These are phyloP conservation scores for Proctacanthus coquilletti DNA, from an alignment of 1,140 invertebrate genomes.

Conservation along the genomic window DNA sequence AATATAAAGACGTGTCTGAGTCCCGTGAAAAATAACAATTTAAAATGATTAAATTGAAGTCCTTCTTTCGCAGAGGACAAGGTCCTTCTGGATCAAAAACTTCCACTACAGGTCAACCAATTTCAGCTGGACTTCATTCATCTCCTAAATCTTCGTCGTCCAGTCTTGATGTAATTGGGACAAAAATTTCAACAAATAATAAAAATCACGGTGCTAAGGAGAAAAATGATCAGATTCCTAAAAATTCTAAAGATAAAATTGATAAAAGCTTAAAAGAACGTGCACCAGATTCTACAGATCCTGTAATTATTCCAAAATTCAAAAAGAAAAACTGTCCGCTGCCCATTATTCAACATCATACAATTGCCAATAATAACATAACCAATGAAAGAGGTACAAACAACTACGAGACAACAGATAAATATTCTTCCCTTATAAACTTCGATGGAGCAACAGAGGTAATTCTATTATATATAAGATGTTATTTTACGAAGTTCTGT, in stretches of 20 bases:
- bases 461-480: background rate
- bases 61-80: conserved; percentile 58
- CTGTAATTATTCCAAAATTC: too few relatives aligned
- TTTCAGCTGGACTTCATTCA: too few relatives aligned
- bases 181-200: background rate
- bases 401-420: background rate
- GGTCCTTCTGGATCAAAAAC: conserved; percentile 27
- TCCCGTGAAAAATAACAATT: conserved; percentile 7
- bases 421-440: too few relatives aligned
- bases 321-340: too few relatives aligned
- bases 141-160: background rate
- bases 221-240: conserved; percentile 25
- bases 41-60: conserved; percentile 64
- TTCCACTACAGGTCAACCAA: conserved; percentile 9
- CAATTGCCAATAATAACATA: conserved; percentile 5
- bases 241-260: background rate
- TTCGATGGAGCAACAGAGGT: too few relatives aligned
- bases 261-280: too few relatives aligned
- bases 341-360: conserved; percentile 3
- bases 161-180: background rate
- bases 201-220: conserved; percentile 30
- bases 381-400: background rate
- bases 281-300: too few relatives aligned
- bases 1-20: too few relatives aligned
- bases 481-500: too few relatives aligned